phyloP scores from a whole-genome alignment of 2,113 vertebrate genomes.

The Serinus canaria region DNA sequence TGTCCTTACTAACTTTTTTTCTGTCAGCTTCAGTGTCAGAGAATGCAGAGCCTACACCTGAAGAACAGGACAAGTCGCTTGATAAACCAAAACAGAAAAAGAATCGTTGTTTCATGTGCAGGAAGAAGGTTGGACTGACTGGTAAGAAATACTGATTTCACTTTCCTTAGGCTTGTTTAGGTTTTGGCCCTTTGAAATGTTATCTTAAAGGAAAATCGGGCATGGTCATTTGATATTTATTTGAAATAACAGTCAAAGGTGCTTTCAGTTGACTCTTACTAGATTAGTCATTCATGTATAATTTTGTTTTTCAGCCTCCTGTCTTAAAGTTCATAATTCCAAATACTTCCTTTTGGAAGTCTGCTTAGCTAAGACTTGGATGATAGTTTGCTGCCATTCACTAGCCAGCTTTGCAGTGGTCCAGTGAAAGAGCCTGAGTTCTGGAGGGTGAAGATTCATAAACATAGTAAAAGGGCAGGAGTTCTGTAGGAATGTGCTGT shows the following conservation, averaged over 20 bases:
- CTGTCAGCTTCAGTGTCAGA: conserved; percentile 74
- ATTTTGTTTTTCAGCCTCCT: conserved; percentile 3
- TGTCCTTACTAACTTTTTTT: conserved; percentile 12
- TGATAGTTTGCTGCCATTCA: not conserved
- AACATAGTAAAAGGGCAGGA: not conserved
- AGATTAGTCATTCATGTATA: not conserved
- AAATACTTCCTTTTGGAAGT: not conserved
- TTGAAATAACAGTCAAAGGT: not conserved
- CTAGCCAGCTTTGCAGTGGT: not conserved
- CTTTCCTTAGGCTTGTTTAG: not conserved
- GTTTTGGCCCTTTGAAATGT: not conserved
- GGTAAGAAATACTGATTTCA: conserved; percentile 68
- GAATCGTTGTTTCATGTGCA: conserved; percentile 88
- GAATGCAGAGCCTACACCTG: conserved; percentile 72
- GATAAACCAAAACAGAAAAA: conserved; percentile 87
- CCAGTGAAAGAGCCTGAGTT: not conserved
- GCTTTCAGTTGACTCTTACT: not conserved
- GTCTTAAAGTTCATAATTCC: not conserved
- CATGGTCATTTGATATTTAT: not conserved
- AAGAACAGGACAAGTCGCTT: conserved; percentile 76
- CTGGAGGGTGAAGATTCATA: not conserved
- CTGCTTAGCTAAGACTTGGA: not conserved
- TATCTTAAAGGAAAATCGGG: not conserved
- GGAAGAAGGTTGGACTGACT: conserved; percentile 89
- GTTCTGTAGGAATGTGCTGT: not conserved